These are phyloP conservation scores for Tetrao urogallus DNA, from an alignment of 2,113 vertebrate species.

Conservation along the genomic window DNA sequence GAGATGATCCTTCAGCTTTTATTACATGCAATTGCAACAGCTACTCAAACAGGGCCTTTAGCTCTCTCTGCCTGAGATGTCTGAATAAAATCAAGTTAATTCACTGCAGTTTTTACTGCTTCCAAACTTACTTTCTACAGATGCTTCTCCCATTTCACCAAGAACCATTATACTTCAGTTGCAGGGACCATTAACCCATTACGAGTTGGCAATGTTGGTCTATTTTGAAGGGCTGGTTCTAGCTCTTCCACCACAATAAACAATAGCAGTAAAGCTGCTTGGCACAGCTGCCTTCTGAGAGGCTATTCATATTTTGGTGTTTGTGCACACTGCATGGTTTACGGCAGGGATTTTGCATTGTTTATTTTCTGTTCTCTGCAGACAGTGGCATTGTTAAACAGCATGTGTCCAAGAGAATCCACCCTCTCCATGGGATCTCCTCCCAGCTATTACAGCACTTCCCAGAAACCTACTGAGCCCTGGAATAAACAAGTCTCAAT, in stretches of 20 bases:
- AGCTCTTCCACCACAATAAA: conserved; percentile 48
- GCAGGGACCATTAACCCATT: conserved; percentile 67
- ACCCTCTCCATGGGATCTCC: conserved; percentile 62
- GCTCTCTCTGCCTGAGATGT: background rate
- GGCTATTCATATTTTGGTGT: conserved; percentile 58
- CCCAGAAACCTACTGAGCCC: conserved; percentile 63
- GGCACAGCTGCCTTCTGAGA: conserved; percentile 24
- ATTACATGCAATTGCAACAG: background rate
- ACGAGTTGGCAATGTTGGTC: conserved; percentile 2
- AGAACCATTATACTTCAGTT: conserved; percentile 1
- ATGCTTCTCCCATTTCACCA: conserved; percentile 31
- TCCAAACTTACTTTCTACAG: conserved; percentile 39
- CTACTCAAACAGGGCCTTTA: background rate
- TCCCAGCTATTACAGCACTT: conserved; percentile 68
- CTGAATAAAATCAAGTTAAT: conserved; percentile 22
- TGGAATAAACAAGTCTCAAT: conserved; percentile 66
- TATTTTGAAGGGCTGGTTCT: conserved; percentile 43
- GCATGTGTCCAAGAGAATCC: conserved; percentile 38
- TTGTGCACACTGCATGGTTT: conserved; percentile 60
- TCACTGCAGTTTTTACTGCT: conserved; percentile 29
- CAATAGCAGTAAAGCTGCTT: conserved; percentile 31
- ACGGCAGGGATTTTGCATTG: conserved; percentile 49
- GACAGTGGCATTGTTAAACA: conserved; percentile 67
- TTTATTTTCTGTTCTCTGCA: conserved; percentile 61
- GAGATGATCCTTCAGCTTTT: background rate